phyloP scores from a whole-genome alignment of 2,888 invertebrate species.

The Eucriotettix oculatus region DNA sequence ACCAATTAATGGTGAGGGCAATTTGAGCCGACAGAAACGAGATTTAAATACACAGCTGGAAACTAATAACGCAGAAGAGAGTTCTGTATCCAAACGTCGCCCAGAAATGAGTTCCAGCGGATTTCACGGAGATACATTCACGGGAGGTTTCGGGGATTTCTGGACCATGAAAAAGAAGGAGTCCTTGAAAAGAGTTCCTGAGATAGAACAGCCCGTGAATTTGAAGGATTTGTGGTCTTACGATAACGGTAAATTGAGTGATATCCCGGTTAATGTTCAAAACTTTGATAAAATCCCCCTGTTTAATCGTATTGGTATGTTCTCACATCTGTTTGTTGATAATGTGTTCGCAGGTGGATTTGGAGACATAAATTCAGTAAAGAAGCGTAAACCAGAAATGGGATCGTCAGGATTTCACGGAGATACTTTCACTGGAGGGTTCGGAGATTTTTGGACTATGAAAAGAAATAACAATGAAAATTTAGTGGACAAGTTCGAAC shows the following conservation, averaged over 20 bases:
- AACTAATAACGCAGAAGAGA: too few species aligned
- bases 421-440: slow-evolving; percentile 15
- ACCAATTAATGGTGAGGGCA: too few species aligned
- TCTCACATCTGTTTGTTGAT: too few species aligned
- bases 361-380: neutral
- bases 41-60: too few species aligned
- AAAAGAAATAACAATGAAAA: slow-evolving; percentile 5
- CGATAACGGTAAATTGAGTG: too few species aligned
- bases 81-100: neutral
- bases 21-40: too few species aligned
- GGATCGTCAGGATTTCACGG: slow-evolving; percentile 8
- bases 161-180: slow-evolving; percentile 5
- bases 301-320: too few species aligned
- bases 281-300: too few species aligned
- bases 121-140: slow-evolving; percentile 20
- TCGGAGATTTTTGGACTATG: slow-evolving; percentile 20
- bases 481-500: too few species aligned
- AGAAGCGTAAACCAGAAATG: neutral
- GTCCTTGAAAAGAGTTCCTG: neutral
- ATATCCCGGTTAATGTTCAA: too few species aligned
- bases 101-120: slow-evolving; percentile 17
- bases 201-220: neutral
- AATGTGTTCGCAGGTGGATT: too few species aligned
- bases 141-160: slow-evolving; percentile 21
- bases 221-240: neutral